Base-by-base conservation (phyloP, 2,888 invertebrate species). In the Peribatodes rhomboidaria region DNA sequence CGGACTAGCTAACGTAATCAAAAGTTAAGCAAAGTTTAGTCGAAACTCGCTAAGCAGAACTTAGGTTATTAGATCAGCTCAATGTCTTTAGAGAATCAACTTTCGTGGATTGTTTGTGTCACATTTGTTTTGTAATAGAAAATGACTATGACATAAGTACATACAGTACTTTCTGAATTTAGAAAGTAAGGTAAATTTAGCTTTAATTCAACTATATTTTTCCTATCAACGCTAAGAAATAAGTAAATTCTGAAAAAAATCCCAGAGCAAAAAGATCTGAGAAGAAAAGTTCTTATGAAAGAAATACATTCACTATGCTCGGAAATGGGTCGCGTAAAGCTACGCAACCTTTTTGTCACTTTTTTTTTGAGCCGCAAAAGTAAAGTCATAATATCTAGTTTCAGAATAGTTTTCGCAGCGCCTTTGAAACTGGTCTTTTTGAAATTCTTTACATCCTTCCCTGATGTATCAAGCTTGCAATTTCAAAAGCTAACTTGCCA, bases 351-450 rank as follows among this genome's bases (percentile, higher is more conserved):
- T 55, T 63, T 44, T 63, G 53, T 44, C 31, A 60, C 50, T 52
- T 53, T 52, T 52, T 53, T 52, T 58, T 54, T 39, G 27, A 49
- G 54, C 54, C 6, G 35, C 60, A 60, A 31, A 61, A 49, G 47
- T 22, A 49, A 44, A 64, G 50, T 52, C 50, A 44, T 65, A 50
- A 50, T 56, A 65, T 65, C 59, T 56, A 50, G 50, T 60, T 50
- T 60, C 56, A 44, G 50, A 44, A 50, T 37, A 49, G 9, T 55
- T 59, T 53, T 66, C 31, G 41, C 41, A n/a, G 35, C 50, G 57
- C 69, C 70, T 76, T 76, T 75, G 70, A 70, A 62, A 68, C 53
- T 42, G 54, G 57, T 69, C 57, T 65, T 70, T 74, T 79, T 79
- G 73, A 75, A 67, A 60, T 62, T 62, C 54, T 39, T 65, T 20